Conservation (phyloP, 37 sponge, comb jelly and placozoan genomes). For the Amphimedon queenslandica region DNA sequence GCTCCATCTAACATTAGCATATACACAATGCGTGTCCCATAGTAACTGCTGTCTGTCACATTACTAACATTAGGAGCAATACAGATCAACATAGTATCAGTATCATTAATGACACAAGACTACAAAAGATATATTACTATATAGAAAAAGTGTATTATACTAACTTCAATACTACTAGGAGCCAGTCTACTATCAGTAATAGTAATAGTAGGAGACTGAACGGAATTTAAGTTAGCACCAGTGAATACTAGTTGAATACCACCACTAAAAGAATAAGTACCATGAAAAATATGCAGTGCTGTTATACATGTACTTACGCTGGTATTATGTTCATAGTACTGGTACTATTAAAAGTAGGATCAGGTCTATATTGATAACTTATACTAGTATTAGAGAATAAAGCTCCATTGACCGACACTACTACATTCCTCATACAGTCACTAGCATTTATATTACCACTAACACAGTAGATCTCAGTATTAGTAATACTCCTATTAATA, state of each 20-base stretch:
- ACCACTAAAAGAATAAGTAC: constrained; percentile 26
- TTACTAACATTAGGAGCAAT: background rate
- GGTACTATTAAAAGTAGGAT: constrained; percentile 32
- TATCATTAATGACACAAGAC: background rate
- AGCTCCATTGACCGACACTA: constrained; percentile 23
- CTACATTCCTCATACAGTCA: background rate
- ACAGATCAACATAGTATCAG: background rate
- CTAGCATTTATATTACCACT: background rate
- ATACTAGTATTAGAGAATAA: constrained; percentile 5
- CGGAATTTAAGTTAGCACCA: constrained; percentile 41
- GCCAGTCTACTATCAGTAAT: constrained; percentile 1
- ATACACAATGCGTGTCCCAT: constrained; percentile 7
- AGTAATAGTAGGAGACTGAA: constrained; percentile 26
- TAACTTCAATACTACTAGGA: background rate
- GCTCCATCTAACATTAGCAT: constrained; percentile 22
- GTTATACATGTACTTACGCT: constrained; percentile 28
- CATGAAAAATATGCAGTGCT: background rate
- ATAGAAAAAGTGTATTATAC: background rate
- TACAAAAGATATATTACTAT: too few species aligned
- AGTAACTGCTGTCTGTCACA: background rate
- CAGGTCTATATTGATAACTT: constrained; percentile 19
- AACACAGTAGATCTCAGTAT: background rate
- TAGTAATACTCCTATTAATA: background rate
- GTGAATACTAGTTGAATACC: constrained; percentile 43
- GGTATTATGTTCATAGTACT: constrained; percentile 16